Percentiles rank a stretch among this genome's conserved stretches.
Evolutionary conservation across 1,140 invertebrate genomes (phyloP).

Genomic region (Pseudobourletiella spinata): DNA sequence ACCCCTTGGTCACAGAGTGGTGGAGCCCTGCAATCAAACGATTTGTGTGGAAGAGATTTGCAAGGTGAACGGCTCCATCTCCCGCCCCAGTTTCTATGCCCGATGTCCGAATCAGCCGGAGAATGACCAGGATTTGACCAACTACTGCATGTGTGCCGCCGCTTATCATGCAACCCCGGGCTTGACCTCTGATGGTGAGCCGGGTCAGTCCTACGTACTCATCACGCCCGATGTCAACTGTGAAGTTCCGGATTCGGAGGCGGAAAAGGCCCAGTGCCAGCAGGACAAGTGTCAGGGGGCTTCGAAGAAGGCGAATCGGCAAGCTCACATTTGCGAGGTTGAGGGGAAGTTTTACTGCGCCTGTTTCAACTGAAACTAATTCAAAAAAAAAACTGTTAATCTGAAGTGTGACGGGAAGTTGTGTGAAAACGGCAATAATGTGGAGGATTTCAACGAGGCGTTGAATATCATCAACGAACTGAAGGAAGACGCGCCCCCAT

Average conservation of each 20-base stretch:
- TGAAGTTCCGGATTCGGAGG: neutral
- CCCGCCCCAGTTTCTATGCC: neutral
- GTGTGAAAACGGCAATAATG: too few relatives aligned
- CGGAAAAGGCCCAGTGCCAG: neutral
- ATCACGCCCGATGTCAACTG: neutral
- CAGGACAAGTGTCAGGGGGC: neutral
- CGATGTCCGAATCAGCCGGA: neutral
- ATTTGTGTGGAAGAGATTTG: conserved; percentile 2
- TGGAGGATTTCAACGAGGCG: too few relatives aligned
- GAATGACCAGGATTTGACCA: neutral
- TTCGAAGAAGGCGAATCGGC: neutral
- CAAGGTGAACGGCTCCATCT: neutral
- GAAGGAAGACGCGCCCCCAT: too few relatives aligned
- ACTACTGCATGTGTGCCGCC: conserved; percentile 1
- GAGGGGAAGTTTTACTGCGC: neutral
- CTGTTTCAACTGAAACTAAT: conserved; percentile 6
- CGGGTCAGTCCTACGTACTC: neutral
- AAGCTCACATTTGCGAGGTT: neutral
- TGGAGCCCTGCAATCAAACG: neutral
- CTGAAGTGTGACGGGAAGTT: too few relatives aligned
- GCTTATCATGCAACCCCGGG: neutral
- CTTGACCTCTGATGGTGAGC: neutral
- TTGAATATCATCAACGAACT: too few relatives aligned
- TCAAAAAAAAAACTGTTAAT: too few relatives aligned
- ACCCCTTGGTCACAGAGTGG: neutral